phyloP scores from a whole-genome alignment of 2,888 invertebrate species.

The Platycnemis pennipes region DNA sequence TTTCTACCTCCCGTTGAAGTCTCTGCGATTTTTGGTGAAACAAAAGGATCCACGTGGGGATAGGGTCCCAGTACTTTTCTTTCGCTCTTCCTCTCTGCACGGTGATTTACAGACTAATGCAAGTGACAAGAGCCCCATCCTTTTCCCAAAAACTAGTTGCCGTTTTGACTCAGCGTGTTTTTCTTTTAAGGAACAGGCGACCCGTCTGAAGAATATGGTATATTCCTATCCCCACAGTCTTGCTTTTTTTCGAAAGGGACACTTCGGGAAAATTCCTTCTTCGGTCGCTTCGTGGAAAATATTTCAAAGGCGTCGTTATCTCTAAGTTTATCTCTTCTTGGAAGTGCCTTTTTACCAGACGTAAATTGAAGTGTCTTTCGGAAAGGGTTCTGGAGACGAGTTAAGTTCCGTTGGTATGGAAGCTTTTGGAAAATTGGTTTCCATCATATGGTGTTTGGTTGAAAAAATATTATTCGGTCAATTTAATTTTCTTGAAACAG shows the following conservation, averaged over 20 bases:
- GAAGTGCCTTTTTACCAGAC: background rate
- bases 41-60: background rate
- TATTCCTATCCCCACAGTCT: background rate
- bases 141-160: background rate
- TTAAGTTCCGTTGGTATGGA: background rate
- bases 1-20: conserved; percentile 29
- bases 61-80: background rate
- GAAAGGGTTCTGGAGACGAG: background rate
- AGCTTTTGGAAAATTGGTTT: background rate
- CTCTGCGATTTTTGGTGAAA: conserved; percentile 6
- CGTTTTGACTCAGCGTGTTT: background rate
- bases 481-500: too few relatives aligned
- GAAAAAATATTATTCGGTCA: too few relatives aligned
- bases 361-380: background rate
- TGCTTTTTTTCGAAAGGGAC: background rate
- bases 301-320: background rate
- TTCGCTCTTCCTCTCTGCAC: too few relatives aligned
- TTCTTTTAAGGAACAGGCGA: background rate
- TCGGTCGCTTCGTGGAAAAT: background rate
- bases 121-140: background rate
- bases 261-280: background rate
- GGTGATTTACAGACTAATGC: conserved; percentile 27
- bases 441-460: too few relatives aligned
- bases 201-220: background rate
- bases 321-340: background rate